Evolutionary conservation across 2,113 vertebrate genomes (phyloP), one percentile per base, ranked within the genome.

Genomic region (Nycticryphes semicollaris): DNA sequence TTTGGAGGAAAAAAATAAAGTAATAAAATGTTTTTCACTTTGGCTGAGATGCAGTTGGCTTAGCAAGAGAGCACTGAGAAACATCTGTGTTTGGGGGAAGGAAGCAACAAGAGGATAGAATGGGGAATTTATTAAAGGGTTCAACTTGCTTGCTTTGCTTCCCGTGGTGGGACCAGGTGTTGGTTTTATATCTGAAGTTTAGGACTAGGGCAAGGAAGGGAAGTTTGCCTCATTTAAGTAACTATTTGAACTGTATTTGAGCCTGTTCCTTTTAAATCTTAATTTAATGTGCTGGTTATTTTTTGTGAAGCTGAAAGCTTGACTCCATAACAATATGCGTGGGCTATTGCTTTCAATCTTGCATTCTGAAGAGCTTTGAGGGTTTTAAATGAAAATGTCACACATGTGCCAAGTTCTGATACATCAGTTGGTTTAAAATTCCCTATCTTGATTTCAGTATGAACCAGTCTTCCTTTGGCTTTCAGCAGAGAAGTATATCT

Each of bases 11-110:
- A 70, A 78, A 83, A 53, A 16, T 17, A 15, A 43, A 74, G 82
- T 50, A 82, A 79, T 96, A 79, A 93, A 90, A 85, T 24, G 22
- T 70, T 92, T 39, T 41, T 92, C 39, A 85, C 69, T 63, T 53
- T 93, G 85, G 82, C 90, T 76, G 69, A 64, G 48, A 14, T n/a
- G 48, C 70, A 84, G 45, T 47, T 96, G 93, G 69, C 84, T 91
- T 73, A 76, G 30, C 27, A 35, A 76, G 74, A 54, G 47, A 94
- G 48, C 24, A 9, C 24, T 33, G 35, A 92, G 75, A 39, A 95
- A 70, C 90, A 93, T 88, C 92, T 97, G 79, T 63, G 43, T 68
- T 80, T 76, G 67, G 50, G 57, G n/a, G 27, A 54, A 79, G n/a
- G 35, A 78, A 90, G 56, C 56, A 84, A 21, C 18, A 54, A 68